These are phyloP conservation scores for Pygoscelis adeliae DNA, from an alignment of 2,113 vertebrate genomes.

Conservation along the genomic window DNA sequence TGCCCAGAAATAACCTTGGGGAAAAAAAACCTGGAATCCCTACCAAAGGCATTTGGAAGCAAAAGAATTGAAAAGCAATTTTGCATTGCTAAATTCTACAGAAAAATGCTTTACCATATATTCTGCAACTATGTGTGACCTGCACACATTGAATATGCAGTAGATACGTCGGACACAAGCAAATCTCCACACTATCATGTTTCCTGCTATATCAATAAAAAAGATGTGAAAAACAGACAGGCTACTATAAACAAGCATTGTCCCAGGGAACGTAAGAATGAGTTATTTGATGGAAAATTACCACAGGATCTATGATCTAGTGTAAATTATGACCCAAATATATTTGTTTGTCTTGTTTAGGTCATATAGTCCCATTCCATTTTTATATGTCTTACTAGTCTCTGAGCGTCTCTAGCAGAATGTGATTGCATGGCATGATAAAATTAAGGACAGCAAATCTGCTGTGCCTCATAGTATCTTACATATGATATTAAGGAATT, in stretches of 20 bases:
- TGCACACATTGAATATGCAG: background rate
- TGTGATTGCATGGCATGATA: background rate
- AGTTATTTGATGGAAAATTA: background rate
- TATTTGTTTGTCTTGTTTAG: background rate
- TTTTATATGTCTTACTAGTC: background rate
- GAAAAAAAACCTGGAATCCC: background rate
- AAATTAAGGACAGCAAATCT: background rate
- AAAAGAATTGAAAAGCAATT: background rate
- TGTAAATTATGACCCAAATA: background rate
- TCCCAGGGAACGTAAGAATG: background rate
- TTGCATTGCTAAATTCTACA: background rate
- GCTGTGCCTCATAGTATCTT: background rate
- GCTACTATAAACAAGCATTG: background rate
- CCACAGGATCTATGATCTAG: background rate
- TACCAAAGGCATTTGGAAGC: background rate
- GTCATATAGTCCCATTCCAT: background rate
- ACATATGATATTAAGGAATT: background rate
- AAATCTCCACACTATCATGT: background rate
- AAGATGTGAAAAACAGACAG: background rate
- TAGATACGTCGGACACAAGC: background rate
- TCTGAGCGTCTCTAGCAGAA: background rate
- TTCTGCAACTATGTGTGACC: background rate
- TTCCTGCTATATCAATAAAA: background rate
- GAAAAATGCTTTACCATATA: background rate
- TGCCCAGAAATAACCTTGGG: conserved; percentile 2